Conservation (phyloP, 1,140 invertebrate species). For the Apis cerana region DNA sequence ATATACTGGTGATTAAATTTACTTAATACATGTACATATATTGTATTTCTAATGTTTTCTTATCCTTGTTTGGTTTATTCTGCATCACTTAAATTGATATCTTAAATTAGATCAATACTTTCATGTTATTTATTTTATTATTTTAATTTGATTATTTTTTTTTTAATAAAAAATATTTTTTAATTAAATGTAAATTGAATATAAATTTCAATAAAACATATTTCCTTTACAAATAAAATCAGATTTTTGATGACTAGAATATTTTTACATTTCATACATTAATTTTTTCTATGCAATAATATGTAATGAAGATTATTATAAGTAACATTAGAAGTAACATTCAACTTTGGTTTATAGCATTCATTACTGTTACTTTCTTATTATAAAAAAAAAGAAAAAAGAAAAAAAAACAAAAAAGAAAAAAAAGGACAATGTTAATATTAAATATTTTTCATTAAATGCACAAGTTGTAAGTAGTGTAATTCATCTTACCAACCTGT, state of each 20-base stretch:
- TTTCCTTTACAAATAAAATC: slow-evolving; percentile 66
- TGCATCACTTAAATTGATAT: slow-evolving; percentile 65
- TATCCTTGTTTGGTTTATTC: slow-evolving; percentile 52
- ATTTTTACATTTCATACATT: slow-evolving; percentile 76
- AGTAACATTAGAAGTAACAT: slow-evolving; percentile 68
- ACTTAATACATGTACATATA: slow-evolving; percentile 65
- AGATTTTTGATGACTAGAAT: slow-evolving; percentile 77
- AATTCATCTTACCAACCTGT: slow-evolving; percentile 59
- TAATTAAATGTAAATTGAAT: slow-evolving; percentile 38
- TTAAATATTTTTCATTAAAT: slow-evolving; percentile 58
- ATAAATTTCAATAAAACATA: slow-evolving; percentile 50
- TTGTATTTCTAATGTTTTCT: slow-evolving; percentile 57
- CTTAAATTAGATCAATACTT: slow-evolving; percentile 63
- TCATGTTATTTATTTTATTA: slow-evolving; percentile 50
- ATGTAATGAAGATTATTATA: slow-evolving; percentile 65
- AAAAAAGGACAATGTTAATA: slow-evolving; percentile 7
- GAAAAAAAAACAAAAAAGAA: slow-evolving; percentile 30
- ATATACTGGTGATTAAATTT: slow-evolving; percentile 64
- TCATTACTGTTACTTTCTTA: slow-evolving; percentile 60
- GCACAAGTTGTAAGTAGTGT: slow-evolving; percentile 68
- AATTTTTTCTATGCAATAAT: slow-evolving; percentile 68
- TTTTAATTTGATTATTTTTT: slow-evolving; percentile 36
- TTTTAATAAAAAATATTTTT: slow-evolving; percentile 35
- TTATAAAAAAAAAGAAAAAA: slow-evolving; percentile 33
- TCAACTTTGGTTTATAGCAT: slow-evolving; percentile 77